Percentiles rank a stretch among this genome's conserved stretches.
Conservation (phyloP, 2,797 vertebrate genomes). For the Hydrocynus forskahlii region DNA sequence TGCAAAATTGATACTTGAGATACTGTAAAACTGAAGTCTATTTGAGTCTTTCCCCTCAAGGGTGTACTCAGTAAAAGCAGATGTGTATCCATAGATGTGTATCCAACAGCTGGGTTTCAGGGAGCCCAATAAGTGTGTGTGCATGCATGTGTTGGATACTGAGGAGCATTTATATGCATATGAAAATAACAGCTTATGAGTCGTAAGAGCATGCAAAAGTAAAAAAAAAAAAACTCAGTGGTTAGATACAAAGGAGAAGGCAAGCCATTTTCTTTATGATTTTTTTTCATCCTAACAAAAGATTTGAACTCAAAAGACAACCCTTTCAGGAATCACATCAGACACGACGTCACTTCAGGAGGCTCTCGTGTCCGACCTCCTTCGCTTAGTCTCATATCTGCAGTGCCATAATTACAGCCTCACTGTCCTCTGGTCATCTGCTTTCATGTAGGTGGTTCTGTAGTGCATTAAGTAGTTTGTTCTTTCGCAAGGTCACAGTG, state of each 20-base stretch:
- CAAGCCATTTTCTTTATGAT: neutral
- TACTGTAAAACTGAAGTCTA: neutral
- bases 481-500: neutral
- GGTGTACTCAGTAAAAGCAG: neutral
- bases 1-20: neutral
- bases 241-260: neutral
- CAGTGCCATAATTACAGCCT: slow-evolving; percentile 42
- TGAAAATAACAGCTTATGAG: neutral
- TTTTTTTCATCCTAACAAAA: slow-evolving; percentile 52
- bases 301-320: slow-evolving; percentile 33
- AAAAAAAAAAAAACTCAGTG: neutral
- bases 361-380: slow-evolving; percentile 11
- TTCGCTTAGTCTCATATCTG: slow-evolving; percentile 14
- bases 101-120: slow-evolving; percentile 16
- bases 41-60: neutral
- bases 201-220: neutral
- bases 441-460: slow-evolving; percentile 37
- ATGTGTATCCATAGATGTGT: neutral
- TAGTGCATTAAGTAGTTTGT: neutral
- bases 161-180: neutral
- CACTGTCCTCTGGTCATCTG: slow-evolving; percentile 31
- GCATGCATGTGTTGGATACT: neutral
- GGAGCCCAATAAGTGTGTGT: neutral
- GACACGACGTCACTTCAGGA: slow-evolving; percentile 38
- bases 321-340: slow-evolving; percentile 45